Base-by-base conservation (phyloP, 2,888 invertebrate species). In the Baronia brevicornis region DNA sequence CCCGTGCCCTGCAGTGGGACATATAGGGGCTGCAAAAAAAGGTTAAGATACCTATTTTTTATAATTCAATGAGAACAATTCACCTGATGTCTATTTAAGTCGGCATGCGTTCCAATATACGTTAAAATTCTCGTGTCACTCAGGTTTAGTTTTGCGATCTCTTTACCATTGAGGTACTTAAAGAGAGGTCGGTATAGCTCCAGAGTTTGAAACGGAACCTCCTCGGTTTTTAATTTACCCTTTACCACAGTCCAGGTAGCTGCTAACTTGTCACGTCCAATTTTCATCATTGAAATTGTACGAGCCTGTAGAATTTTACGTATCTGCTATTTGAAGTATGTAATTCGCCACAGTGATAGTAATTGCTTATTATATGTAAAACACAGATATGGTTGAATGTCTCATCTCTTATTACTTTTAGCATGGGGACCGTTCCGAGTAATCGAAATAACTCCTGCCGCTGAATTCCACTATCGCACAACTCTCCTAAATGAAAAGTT, bases 211-310 rank as follows among this genome's bases (percentile, higher is more conserved):
- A 54, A 46, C 0, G 66, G 31, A 1, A 84, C 47, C 0, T 53
- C 25, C 0, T 36, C 5, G 0, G 68, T 25, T 0, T 29, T 15
- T 1, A 21, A 45, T 1, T 44, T 22, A 0, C 52, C 61, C 35
- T 70, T 73, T 0, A 84, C 63, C 1, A 75, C 71, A 0, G 20
- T 21, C 82, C 82, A 84, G 2, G 64, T 68, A 0, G 65, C 66
- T 4, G 55, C 54, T 3, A 78, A 36, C 45, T 84, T 84, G 36
- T 82, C 82, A 1, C 51, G 56, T 0, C 64, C 54, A 38, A 82
- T 50, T 22, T 57, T 72, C 74, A 84, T 69, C 79, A 82, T 80
- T 1, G 82, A 51, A 57, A 84, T 79, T 1, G 79, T 63, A 7
- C 77, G 61, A 10, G 78, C 63, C 82, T 82, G 9, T 6, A 40